Percentiles rank a stretch among this genome's conserved stretches.
phyloP scores from a whole-genome alignment of 1,140 invertebrate genomes.

The Camponotus floridanus region DNA sequence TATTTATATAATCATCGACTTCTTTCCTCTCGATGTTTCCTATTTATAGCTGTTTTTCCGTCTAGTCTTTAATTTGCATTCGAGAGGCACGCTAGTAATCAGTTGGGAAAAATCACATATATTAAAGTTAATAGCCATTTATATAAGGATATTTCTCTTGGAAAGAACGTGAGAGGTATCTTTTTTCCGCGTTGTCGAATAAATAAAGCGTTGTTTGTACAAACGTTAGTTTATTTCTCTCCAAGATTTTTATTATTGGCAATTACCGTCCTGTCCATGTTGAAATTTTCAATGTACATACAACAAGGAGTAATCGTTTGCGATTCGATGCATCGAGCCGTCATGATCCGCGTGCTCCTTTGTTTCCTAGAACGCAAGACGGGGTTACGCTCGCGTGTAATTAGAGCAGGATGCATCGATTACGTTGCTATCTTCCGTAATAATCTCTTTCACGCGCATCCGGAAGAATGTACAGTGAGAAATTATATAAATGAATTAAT shows the following conservation, averaged over 20 bases:
- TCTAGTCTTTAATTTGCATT: no score
- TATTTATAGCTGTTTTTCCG: neutral
- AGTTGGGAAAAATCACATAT: neutral
- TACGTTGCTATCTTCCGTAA: conserved; percentile 47
- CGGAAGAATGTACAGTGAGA: conserved; percentile 53
- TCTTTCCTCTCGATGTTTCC: neutral
- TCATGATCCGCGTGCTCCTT: conserved; percentile 12
- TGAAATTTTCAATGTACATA: neutral
- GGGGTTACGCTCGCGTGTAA: conserved; percentile 44
- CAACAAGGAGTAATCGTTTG: neutral
- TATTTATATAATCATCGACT: neutral
- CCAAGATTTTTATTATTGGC: neutral
- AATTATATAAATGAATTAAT: conserved; percentile 62
- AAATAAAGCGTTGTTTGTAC: conserved; percentile 1
- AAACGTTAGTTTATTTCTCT: neutral
- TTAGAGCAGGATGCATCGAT: conserved; percentile 60
- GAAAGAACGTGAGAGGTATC: neutral
- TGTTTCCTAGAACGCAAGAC: conserved; percentile 21
- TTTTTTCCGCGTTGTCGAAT: conserved; percentile 2
- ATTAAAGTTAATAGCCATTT: neutral
- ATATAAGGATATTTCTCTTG: neutral
- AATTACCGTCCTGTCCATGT: conserved; percentile 2
- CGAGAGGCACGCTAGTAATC: neutral
- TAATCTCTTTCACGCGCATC: conserved; percentile 48
- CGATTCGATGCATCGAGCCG: conserved; percentile 30